phyloP scores from a whole-genome alignment of 2,888 invertebrate genomes.

The Diarsia dahlii region DNA sequence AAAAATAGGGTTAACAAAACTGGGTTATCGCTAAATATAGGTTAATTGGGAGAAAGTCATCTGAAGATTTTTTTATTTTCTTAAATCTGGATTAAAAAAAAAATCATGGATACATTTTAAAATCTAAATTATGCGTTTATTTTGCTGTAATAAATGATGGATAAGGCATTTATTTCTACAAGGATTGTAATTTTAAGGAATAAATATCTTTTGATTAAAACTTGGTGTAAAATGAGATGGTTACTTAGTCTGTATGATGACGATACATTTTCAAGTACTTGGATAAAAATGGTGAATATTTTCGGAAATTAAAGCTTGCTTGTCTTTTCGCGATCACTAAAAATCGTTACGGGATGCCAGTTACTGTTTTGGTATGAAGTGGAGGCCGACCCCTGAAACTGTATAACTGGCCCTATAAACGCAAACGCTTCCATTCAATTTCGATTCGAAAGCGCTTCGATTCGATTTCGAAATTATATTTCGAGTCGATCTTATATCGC shows the following conservation, averaged over 20 bases:
- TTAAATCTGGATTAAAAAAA: background rate
- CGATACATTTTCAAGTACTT: conserved; percentile 13
- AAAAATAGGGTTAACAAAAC: background rate
- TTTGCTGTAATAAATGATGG: background rate
- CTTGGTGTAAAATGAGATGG: conserved; percentile 32
- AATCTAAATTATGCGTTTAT: background rate
- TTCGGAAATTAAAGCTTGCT: background rate
- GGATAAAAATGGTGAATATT: too few species aligned
- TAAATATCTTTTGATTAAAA: background rate
- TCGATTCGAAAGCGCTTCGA: too few species aligned
- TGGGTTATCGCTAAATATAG: background rate
- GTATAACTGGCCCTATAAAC: too few species aligned
- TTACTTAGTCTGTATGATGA: background rate
- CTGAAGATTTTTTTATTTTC: background rate
- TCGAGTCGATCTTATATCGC: too few species aligned
- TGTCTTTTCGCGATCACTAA: background rate
- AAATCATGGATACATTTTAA: background rate
- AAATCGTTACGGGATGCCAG: background rate
- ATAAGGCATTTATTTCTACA: conserved; percentile 5
- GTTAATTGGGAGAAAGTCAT: background rate
- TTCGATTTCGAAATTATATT: too few species aligned
- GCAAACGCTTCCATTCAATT: too few species aligned
- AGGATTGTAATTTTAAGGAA: conserved; percentile 27
- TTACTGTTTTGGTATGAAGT: background rate
- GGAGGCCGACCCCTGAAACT: background rate